Conservation (phyloP, 2,797 vertebrate species). For the Eupleurogrammus muticus region DNA sequence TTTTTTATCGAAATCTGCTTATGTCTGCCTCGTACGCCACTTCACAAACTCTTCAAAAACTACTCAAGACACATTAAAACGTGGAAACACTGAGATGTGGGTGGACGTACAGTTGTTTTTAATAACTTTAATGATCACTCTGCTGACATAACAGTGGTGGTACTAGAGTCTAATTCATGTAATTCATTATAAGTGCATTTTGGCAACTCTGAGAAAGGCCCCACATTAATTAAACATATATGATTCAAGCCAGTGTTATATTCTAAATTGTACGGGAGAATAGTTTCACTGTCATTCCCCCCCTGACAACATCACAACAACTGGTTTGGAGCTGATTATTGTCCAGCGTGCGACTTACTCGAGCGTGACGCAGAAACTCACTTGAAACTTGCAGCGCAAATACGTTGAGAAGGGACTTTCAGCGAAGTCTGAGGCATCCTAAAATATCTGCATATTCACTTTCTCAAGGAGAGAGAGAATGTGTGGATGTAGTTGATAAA, state of each 20-base stretch:
- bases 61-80: background rate
- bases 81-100: too few species aligned
- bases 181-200: background rate
- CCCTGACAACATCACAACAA: too few species aligned
- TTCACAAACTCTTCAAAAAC: background rate
- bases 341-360: too few species aligned
- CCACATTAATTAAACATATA: conserved; percentile 1
- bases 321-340: too few species aligned
- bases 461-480: too few species aligned
- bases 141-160: background rate
- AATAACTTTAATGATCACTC: background rate
- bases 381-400: too few species aligned
- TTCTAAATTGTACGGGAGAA: background rate
- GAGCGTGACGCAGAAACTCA: too few species aligned
- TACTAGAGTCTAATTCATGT: conserved; percentile 2
- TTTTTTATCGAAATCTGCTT: background rate
- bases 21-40: background rate
- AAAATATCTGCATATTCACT: too few species aligned
- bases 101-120: background rate
- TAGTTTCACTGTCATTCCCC: too few species aligned
- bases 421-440: too few species aligned
- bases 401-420: too few species aligned
- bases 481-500: too few species aligned
- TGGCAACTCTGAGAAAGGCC: conserved; percentile 8
- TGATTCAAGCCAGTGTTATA: background rate